Conservation (phyloP, 2,888 invertebrate species). For the Thyatira batis region DNA sequence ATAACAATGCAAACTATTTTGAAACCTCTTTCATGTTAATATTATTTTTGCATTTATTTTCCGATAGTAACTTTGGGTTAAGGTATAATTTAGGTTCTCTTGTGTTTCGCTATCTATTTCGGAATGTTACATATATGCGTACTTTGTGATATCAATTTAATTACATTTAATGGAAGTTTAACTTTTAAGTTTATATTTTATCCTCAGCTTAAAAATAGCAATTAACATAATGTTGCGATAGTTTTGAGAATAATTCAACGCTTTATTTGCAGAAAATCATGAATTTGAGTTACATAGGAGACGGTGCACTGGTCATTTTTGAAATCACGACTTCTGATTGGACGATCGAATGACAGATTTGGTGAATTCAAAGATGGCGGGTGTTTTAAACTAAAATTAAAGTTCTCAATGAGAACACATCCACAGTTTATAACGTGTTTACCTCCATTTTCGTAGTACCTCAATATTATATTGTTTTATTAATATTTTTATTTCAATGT, state of each 20-base stretch:
- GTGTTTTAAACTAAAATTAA: not conserved
- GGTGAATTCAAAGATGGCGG: not conserved
- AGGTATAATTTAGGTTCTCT: conserved; percentile 51
- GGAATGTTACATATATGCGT: conserved; percentile 66
- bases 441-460: conserved; percentile 74
- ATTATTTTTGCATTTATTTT: conserved; percentile 72
- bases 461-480: conserved; percentile 77
- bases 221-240: conserved; percentile 34
- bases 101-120: conserved; percentile 62
- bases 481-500: conserved; percentile 73
- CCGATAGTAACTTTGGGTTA: conserved; percentile 57
- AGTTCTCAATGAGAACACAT: conserved; percentile 28
- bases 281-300: conserved; percentile 12
- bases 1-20: conserved; percentile 26
- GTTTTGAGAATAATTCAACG: conserved; percentile 26
- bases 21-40: conserved; percentile 24
- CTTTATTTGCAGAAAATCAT: conserved; percentile 12
- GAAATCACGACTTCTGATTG: not conserved
- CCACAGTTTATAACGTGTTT: conserved; percentile 50
- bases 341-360: not conserved
- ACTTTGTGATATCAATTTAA: conserved; percentile 76
- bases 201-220: conserved; percentile 44
- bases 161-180: conserved; percentile 60
- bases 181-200: conserved; percentile 55
- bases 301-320: not conserved